Percentiles rank a stretch among this genome's conserved stretches.
phyloP scores from a whole-genome alignment of 2,797 vertebrate species.

The Babyrousa celebensis region DNA sequence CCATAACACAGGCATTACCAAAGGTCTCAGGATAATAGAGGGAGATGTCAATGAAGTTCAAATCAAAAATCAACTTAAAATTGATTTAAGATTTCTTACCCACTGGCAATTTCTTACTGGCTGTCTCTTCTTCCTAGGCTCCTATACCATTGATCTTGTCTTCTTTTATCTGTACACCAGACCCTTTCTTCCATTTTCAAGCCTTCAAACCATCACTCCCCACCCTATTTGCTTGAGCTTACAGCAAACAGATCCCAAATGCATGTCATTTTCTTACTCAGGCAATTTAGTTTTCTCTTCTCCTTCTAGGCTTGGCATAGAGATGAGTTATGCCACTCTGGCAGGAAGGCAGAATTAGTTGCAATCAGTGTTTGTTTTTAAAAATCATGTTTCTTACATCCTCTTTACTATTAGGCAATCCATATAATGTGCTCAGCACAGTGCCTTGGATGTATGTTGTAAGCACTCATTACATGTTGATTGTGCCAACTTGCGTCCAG shows the following conservation, averaged over 20 bases:
- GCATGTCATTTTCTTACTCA: conserved; percentile 22
- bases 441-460: neutral
- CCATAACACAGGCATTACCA: neutral
- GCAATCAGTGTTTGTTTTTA: conserved; percentile 51
- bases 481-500: neutral
- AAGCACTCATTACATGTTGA: neutral
- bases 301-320: neutral
- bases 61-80: conserved; percentile 3
- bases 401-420: neutral
- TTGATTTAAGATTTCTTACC: neutral
- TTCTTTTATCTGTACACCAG: neutral
- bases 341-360: conserved; percentile 47
- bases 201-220: neutral
- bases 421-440: neutral
- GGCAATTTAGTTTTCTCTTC: neutral
- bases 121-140: conserved; percentile 10
- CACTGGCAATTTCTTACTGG: neutral
- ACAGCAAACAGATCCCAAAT: conserved; percentile 42
- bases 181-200: conserved; percentile 16
- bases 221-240: neutral
- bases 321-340: neutral
- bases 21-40: neutral
- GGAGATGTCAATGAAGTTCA: neutral
- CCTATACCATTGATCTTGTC: neutral
- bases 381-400: neutral